A percentile compares a stretch with the other conserved stretches of the same genome.
phyloP scores from a whole-genome alignment of 2,113 vertebrate genomes.

The Puffinus mauretanicus region DNA sequence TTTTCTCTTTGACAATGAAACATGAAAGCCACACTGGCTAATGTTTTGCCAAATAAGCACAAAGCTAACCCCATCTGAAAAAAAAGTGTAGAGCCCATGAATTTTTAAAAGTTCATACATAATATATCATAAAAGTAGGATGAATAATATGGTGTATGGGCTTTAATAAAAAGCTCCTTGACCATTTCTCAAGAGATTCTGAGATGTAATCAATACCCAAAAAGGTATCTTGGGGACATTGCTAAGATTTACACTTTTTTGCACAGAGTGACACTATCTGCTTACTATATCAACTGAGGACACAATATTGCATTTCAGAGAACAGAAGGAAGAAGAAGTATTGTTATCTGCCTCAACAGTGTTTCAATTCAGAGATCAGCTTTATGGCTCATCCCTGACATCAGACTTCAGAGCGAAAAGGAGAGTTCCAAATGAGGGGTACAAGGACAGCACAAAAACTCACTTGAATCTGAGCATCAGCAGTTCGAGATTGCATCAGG shows the following conservation, averaged over 20 bases:
- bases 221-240: slow-evolving; percentile 82
- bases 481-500: slow-evolving; percentile 67
- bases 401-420: slow-evolving; percentile 36
- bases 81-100: slow-evolving; percentile 73
- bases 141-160: slow-evolving; percentile 80
- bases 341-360: slow-evolving; percentile 75
- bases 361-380: slow-evolving; percentile 65
- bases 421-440: slow-evolving; percentile 3
- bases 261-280: slow-evolving; percentile 77
- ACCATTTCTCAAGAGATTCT: slow-evolving; percentile 81
- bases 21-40: slow-evolving; percentile 67
- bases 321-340: slow-evolving; percentile 65
- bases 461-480: slow-evolving; percentile 76
- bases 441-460: slow-evolving; percentile 62
- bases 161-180: slow-evolving; percentile 82
- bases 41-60: slow-evolving; percentile 78
- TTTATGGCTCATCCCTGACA: slow-evolving; percentile 54
- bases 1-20: slow-evolving; percentile 67
- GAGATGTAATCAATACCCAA: slow-evolving; percentile 85
- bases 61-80: slow-evolving; percentile 56
- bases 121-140: slow-evolving; percentile 86
- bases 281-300: slow-evolving; percentile 72
- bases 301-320: slow-evolving; percentile 75
- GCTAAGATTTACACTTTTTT: slow-evolving; percentile 81
- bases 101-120: slow-evolving; percentile 89